Conservation (phyloP, 2,888 invertebrate species). For the Yponomeuta malinellus region DNA sequence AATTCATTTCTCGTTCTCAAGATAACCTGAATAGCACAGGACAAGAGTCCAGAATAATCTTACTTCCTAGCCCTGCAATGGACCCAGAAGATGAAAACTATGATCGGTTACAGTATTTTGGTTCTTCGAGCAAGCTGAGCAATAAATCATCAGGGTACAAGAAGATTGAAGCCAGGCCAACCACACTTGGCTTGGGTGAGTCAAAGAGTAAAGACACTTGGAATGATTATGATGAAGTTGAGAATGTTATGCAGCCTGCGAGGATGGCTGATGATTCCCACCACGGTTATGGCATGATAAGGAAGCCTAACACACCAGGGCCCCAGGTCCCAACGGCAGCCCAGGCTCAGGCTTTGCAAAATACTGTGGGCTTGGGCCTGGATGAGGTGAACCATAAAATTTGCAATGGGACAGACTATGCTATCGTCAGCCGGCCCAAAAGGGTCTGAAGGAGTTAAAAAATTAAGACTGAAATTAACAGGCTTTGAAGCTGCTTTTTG, state of each 20-base stretch:
- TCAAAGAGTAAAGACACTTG: conserved; percentile 71
- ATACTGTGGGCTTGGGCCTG: conserved; percentile 57
- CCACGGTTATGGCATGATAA: conserved; percentile 85
- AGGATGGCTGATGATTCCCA: conserved; percentile 87
- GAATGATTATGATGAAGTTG: conserved; percentile 87
- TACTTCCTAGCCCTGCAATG: conserved; percentile 64
- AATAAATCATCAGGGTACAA: conserved; percentile 80
- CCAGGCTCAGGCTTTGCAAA: conserved; percentile 64
- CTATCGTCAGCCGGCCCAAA: conserved; percentile 90
- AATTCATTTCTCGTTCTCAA: conserved; percentile 70
- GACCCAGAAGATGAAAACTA: conserved; percentile 79
- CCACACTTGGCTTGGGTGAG: conserved; percentile 62
- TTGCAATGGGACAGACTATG: conserved; percentile 87
- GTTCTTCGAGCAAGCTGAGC: conserved; percentile 80
- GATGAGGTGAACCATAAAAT: conserved; percentile 80
- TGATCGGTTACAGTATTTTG: conserved; percentile 88
- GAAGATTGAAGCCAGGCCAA: conserved; percentile 79
- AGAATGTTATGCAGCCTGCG: conserved; percentile 80
- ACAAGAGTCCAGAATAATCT: conserved; percentile 73
- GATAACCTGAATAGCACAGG: conserved; percentile 63
- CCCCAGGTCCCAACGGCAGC: conserved; percentile 72
- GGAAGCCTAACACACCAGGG: conserved; percentile 78
- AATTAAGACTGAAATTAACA: conserved; percentile 51
- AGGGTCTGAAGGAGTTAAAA: conserved; percentile 74
- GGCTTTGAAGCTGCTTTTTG: conserved; percentile 27